phyloP scores from a whole-genome alignment of 1,140 invertebrate species.

The Lethrus apterus region DNA sequence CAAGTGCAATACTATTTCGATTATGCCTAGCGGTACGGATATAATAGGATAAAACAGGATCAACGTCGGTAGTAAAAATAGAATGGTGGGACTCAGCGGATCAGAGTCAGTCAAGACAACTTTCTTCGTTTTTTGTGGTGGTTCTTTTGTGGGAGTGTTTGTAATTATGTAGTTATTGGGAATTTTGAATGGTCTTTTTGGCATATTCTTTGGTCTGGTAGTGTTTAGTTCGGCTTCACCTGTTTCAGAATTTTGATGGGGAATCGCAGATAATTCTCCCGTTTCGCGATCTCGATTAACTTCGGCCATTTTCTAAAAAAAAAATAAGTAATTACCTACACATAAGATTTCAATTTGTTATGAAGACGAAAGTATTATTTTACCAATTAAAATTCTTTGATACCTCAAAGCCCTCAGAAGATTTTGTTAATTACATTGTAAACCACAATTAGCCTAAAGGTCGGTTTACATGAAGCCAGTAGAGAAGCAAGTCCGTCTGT shows the following conservation, averaged over 20 bases:
- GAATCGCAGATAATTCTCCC: constrained; percentile 22
- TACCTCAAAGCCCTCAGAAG: too few relatives aligned
- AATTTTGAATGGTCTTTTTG: constrained; percentile 9
- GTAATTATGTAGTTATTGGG: neutral
- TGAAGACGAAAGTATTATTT: too few relatives aligned
- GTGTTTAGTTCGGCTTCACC: constrained; percentile 24
- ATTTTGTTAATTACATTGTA: too few relatives aligned
- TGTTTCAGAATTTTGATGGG: constrained; percentile 25
- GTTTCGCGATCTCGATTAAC: constrained; percentile 30
- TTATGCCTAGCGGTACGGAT: constrained; percentile 26
- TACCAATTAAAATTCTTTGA: too few relatives aligned
- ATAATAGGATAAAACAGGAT: constrained; percentile 39
- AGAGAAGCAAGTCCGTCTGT: too few relatives aligned
- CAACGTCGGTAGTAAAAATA: constrained; percentile 41
- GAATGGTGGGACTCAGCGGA: constrained; percentile 14
- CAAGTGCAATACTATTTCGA: constrained; percentile 45
- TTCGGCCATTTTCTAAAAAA: too few relatives aligned
- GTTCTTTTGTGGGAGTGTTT: neutral
- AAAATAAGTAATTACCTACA: too few relatives aligned
- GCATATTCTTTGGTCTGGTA: constrained; percentile 5
- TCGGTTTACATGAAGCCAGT: too few relatives aligned
- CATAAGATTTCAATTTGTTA: too few relatives aligned
- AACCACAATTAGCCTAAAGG: too few relatives aligned
- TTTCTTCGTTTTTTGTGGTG: constrained; percentile 6
- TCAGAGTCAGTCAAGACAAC: neutral